Evolutionary conservation across 1,140 invertebrate genomes (phyloP), one percentile per base, ranked within the genome.

Genomic region (Grapholita molesta): DNA sequence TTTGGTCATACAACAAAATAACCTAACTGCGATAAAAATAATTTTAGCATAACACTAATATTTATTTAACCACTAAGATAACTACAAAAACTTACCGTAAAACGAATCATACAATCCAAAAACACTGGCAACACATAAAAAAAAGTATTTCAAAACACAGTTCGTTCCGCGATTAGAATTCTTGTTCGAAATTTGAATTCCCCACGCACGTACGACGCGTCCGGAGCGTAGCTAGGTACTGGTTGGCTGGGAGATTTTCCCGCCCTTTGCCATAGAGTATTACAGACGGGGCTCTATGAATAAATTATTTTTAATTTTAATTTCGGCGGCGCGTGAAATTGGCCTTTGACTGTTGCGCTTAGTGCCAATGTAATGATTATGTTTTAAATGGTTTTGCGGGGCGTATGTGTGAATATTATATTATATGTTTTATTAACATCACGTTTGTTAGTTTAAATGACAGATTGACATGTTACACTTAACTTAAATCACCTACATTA

Each of bases 101-200:
- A 68, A 61, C 53, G 23, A 52, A 35, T 35, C 67, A 21, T 64
- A 61, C 57, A 69, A 69, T 69, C 67, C 67, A 69, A 69, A 57
- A 61, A 68, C 52, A 57, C 28, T 64, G 23, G 28, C 48, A 24
- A 55, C n/a, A n/a, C n/a, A 15, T 15, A 5, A 61, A 61, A 61
- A 61, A 61, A 57, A 57, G 11, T 2, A n/a, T 12, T 23, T 25
- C 15, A 57, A 57, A 57, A 28, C 24, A 15, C 25, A 61, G 24
- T 42, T 42, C 11, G n/a, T n/a, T n/a, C 15, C 55, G 24, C 55
- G 55, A 61, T 61, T 25, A 15, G 42, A 48, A 48, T 48, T 18
- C 11, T 9, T 15, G 25, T 61, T 61, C 25, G 25, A 61, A 61
- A 61, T 61, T 61, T 61, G 55, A 61, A 61, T 55, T 24, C 21